Evolutionary conservation across 92 coral and sea anemone genomes (phyloP).

Genomic region (Siderastrea siderea): DNA sequence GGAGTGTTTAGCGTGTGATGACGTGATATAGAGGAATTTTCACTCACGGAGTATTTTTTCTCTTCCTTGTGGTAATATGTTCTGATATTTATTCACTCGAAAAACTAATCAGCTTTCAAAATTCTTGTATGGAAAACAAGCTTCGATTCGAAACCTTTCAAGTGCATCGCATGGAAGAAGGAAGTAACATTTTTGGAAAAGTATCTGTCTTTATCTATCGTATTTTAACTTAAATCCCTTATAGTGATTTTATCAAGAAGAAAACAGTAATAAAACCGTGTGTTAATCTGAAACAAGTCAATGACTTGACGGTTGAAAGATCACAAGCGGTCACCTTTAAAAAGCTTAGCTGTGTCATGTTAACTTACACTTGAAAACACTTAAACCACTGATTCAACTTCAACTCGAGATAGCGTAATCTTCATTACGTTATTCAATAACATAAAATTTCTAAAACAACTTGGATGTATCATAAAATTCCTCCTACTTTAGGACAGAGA

Average conservation of each 20-base stretch:
- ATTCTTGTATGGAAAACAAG: neutral
- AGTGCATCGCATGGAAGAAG: neutral
- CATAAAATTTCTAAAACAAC: neutral
- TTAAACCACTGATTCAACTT: neutral
- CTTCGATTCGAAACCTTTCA: neutral
- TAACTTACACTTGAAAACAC: neutral
- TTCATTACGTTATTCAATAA: constrained; percentile 6
- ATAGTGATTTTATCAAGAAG: neutral
- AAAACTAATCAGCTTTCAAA: neutral
- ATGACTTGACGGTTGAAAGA: neutral
- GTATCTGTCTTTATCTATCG: neutral
- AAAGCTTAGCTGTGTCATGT: neutral
- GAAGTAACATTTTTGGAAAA: neutral
- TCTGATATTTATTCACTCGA: neutral
- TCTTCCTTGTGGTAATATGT: neutral
- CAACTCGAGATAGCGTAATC: constrained; percentile 15
- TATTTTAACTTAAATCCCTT: neutral
- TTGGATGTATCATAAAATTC: too few relatives aligned
- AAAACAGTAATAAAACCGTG: too few relatives aligned
- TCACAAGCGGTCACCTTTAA: constrained; percentile 5
- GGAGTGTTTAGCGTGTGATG: constrained; percentile 36
- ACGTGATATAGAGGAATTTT: constrained; percentile 33
- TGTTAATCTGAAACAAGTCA: too few relatives aligned
- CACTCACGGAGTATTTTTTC: neutral
- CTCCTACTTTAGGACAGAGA: too few relatives aligned